phyloP scores from a whole-genome alignment of 2,797 vertebrate species.

The Dipus sagitta region DNA sequence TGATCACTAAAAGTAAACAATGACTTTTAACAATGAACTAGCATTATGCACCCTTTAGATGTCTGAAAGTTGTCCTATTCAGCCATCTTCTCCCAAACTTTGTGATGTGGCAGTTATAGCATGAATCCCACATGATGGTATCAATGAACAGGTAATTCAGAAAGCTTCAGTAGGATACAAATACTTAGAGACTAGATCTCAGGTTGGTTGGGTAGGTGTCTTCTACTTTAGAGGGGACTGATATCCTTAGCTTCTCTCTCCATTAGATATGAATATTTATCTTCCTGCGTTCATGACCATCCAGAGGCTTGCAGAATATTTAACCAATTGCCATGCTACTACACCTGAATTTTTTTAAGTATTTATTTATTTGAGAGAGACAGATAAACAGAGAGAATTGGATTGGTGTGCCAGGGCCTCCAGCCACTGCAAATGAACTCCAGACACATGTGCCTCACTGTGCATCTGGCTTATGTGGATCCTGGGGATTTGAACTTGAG shows the following conservation, averaged over 20 bases:
- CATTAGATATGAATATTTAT: neutral
- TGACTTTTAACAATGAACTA: neutral
- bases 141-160: neutral
- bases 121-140: neutral
- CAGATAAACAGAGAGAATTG: too few relatives aligned
- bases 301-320: neutral
- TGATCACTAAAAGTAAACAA: neutral
- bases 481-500: too few relatives aligned
- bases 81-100: fast-evolving
- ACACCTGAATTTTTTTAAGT: fast-evolving
- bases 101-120: neutral
- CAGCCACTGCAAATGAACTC: too few relatives aligned
- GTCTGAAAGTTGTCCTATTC: neutral
- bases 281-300: neutral
- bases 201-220: neutral
- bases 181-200: neutral
- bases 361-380: too few relatives aligned
- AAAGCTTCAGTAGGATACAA: too few relatives aligned
- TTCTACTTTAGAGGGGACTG: neutral
- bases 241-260: neutral
- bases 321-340: neutral
- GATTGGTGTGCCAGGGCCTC: too few relatives aligned
- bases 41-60: neutral
- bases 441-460: too few relatives aligned
- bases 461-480: too few relatives aligned